Evolutionary conservation across 2,797 vertebrate genomes (phyloP), one percentile per base, ranked within the genome.

Genomic region (Cirrhinus molitorella): DNA sequence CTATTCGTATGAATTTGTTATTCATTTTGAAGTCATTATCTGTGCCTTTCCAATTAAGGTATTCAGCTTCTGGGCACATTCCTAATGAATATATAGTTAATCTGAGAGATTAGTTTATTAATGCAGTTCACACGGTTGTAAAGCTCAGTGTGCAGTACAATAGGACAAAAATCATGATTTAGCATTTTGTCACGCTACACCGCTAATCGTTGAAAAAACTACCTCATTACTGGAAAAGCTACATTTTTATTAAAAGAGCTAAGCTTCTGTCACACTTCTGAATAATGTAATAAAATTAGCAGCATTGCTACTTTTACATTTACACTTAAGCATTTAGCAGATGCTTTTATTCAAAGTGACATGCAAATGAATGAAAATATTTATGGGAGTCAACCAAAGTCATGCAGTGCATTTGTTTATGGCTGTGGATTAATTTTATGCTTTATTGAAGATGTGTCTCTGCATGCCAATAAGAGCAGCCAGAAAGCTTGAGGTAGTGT

Each of bases 71-170:
- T 8, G 31, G 63, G 31, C 34, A 40, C 4, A 2, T n/a, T 21
- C 9, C 19, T 21, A 11, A 66, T 66, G 19, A 66, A 66, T 66
- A 63, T 63, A 63, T 17, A 63, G 7, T 19, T 66, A 21, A 31
- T 66, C 10, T 66, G 63, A 66, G 17, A 66, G 19, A n/a, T 66
- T 37, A 21, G 17, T 40, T 66, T 66, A 66, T 66, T 66, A 66
- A 37, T 37, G 3, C 17, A 66, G 31, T 66, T 63, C 14, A 17
- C 14, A 9, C 8, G 59, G 14, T 63, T 63, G 16, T 63, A 63
- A 3, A 63, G 55, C n/a, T 59, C 10, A 57, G 6, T 28, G 34
- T 3, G 19, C 37, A 68, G 23, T 43, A 68, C 66, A 43, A 68
- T 68, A 43, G 34, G 66, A 43, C 4, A 66, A 66, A 66, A 37